phyloP scores from a whole-genome alignment of 2,888 invertebrate genomes.

The Laspeyria flexula region DNA sequence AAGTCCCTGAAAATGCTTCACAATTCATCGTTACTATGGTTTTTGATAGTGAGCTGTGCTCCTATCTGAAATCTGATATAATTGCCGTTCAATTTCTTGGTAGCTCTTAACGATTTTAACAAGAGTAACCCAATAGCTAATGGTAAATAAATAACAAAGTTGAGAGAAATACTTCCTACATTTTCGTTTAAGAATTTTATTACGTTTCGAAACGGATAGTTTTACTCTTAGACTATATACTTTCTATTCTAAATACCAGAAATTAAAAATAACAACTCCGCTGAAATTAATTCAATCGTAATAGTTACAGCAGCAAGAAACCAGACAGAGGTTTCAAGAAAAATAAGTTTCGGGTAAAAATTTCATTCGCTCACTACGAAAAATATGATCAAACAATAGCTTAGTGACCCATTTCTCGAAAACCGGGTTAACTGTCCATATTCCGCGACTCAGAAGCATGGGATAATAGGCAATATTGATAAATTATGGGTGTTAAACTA shows the following conservation, averaged over 20 bases:
- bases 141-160: neutral
- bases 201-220: too few relatives aligned
- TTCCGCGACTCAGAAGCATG: slow-evolving; percentile 50
- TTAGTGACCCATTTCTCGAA: slow-evolving; percentile 37
- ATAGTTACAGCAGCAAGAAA: too few relatives aligned
- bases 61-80: neutral
- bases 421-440: slow-evolving; percentile 70
- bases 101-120: neutral
- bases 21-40: neutral
- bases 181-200: too few relatives aligned
- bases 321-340: too few relatives aligned
- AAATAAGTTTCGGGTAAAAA: too few relatives aligned
- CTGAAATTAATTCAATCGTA: too few relatives aligned
- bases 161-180: neutral
- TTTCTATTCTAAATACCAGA: too few relatives aligned
- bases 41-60: neutral
- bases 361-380: slow-evolving; percentile 7
- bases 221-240: too few relatives aligned
- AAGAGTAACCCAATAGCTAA: neutral
- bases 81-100: neutral
- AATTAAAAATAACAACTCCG: too few relatives aligned
- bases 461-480: slow-evolving; percentile 68
- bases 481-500: slow-evolving; percentile 68
- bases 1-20: neutral
- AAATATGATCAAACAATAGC: slow-evolving; percentile 28